Evolutionary conservation across 2,797 vertebrate species (phyloP).

Genomic region (Anomalospiza imberbis): DNA sequence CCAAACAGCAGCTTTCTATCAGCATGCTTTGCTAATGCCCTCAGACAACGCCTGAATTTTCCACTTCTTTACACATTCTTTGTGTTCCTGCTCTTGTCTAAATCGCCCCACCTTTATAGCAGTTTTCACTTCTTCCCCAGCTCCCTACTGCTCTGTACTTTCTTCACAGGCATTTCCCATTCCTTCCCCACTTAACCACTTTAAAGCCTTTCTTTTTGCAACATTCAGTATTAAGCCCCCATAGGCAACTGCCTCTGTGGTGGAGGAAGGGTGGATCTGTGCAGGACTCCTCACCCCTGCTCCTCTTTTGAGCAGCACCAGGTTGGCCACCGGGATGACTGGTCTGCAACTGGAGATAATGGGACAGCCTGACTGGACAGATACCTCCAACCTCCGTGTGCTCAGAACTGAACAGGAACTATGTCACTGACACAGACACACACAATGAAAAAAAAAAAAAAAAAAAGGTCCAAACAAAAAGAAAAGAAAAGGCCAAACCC

Average conservation of each 20-base stretch:
- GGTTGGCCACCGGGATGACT: not conserved
- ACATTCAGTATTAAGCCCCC: not conserved
- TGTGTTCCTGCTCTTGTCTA: not conserved
- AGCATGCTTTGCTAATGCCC: not conserved
- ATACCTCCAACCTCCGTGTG: not conserved
- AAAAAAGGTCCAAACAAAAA: not conserved
- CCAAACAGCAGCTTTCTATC: not conserved
- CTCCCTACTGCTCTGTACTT: not conserved
- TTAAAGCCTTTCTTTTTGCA: not conserved
- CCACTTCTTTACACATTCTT: not conserved
- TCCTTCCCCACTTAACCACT: not conserved
- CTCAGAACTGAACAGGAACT: not conserved
- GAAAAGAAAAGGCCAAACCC: not conserved
- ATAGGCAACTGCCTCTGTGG: not conserved
- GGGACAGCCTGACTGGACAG: not conserved
- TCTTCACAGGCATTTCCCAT: not conserved
- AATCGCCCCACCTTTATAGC: not conserved
- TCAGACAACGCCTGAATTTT: not conserved
- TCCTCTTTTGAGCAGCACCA: not conserved
- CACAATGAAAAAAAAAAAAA: not conserved
- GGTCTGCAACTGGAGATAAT: not conserved
- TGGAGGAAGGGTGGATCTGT: not conserved
- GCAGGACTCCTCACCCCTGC: not conserved
- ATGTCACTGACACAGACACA: fast-evolving
- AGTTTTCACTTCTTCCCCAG: not conserved